Conservation (phyloP, 2,888 invertebrate genomes). For the Machimus atricapillus region DNA sequence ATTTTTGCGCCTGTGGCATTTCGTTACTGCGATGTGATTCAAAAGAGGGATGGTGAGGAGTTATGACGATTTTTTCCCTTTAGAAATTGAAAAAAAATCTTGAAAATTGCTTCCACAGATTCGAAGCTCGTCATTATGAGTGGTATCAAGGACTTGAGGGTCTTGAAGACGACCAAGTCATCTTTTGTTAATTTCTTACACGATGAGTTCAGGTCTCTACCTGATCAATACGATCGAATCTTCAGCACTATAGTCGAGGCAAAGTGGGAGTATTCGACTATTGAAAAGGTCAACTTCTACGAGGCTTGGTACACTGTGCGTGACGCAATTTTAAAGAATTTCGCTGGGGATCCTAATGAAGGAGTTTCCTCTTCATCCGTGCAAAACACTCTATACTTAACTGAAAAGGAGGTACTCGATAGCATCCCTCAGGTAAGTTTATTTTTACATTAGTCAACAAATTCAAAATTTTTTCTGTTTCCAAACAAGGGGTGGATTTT, state of each 20-base stretch:
- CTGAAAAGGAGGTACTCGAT: slow-evolving; percentile 73
- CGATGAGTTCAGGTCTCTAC: slow-evolving; percentile 78
- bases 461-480: too few species aligned
- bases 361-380: slow-evolving; percentile 81
- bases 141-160: slow-evolving; percentile 73
- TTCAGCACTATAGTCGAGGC: slow-evolving; percentile 77
- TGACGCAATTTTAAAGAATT: slow-evolving; percentile 74
- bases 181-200: slow-evolving; percentile 80
- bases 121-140: slow-evolving; percentile 68
- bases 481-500: too few species aligned
- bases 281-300: slow-evolving; percentile 72
- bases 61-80: background rate
- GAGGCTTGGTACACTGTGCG: slow-evolving; percentile 74
- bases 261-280: slow-evolving; percentile 75
- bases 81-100: background rate
- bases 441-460: background rate
- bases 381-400: slow-evolving; percentile 78
- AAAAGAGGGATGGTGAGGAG: slow-evolving; percentile 71
- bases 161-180: slow-evolving; percentile 82
- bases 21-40: slow-evolving; percentile 74
- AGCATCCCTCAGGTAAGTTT: slow-evolving; percentile 71
- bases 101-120: slow-evolving; percentile 57
- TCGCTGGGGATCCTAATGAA: slow-evolving; percentile 76
- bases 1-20: slow-evolving; percentile 72
- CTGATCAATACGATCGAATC: slow-evolving; percentile 78